Conservation (phyloP, 2,888 invertebrate genomes). For the Lycia hirtaria region DNA sequence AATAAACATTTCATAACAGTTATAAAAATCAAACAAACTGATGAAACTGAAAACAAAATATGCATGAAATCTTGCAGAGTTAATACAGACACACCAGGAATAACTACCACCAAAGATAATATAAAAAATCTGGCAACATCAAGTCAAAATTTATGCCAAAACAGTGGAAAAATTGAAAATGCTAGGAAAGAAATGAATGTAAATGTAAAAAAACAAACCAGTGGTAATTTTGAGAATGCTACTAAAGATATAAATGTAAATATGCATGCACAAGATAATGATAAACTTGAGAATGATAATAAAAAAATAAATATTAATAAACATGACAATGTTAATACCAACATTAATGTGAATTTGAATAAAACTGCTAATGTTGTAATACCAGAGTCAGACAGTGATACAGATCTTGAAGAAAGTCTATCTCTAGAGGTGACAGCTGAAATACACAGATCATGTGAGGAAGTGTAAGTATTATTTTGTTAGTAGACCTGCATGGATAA, state of each 20-base stretch:
- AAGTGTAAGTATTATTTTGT: constrained; percentile 55
- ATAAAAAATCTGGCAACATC: constrained; percentile 5
- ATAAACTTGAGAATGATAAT: too few species aligned
- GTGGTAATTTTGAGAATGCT: too few species aligned
- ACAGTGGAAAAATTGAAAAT: constrained; percentile 11
- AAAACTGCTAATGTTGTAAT: constrained; percentile 51
- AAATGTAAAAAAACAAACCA: too few species aligned
- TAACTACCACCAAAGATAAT: constrained; percentile 8
- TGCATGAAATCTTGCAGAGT: constrained; percentile 49
- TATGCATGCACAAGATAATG: too few species aligned
- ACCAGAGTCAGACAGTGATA: constrained; percentile 70
- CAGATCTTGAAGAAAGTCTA: constrained; percentile 47
- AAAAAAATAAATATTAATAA: too few species aligned
- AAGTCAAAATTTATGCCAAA: constrained; percentile 51
- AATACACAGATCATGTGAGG: constrained; percentile 61
- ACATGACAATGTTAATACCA: too few species aligned
- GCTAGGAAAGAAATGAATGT: too few species aligned
- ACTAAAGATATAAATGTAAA: too few species aligned
- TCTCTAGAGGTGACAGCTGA: constrained; percentile 62
- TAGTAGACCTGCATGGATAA: too few species aligned
- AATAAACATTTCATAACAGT: constrained; percentile 53
- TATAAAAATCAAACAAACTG: constrained; percentile 55
- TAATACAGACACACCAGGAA: constrained; percentile 57
- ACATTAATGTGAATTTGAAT: too few species aligned
- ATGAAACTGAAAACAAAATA: constrained; percentile 31